Percentiles rank a stretch among this genome's conserved stretches.
Evolutionary conservation across 2,797 vertebrate species (phyloP).

Genomic region (Periparus ater): DNA sequence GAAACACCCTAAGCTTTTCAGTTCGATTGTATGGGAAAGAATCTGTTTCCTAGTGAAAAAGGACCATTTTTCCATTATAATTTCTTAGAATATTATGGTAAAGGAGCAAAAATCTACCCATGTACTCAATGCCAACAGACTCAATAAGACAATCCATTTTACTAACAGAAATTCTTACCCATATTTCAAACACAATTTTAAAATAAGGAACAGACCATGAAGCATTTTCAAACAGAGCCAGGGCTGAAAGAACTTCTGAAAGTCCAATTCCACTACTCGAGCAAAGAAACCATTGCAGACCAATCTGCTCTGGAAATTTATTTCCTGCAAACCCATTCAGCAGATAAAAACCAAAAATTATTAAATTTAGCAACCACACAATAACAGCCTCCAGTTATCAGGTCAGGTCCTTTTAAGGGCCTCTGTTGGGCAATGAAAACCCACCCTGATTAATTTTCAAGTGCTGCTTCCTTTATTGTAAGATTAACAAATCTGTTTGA

Average conservation of each 20-base stretch:
- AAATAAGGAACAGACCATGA: background rate
- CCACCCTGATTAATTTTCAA: conserved; percentile 58
- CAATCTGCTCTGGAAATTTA: background rate
- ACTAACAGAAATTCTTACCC: background rate
- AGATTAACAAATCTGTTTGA: conserved; percentile 53
- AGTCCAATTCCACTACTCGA: background rate
- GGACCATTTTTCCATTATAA: background rate
- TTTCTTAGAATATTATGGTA: background rate
- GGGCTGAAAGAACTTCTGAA: background rate
- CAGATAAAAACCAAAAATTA: background rate
- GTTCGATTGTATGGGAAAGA: background rate
- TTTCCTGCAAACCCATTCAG: background rate
- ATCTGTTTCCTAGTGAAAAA: background rate
- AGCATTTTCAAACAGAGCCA: background rate
- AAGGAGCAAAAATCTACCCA: background rate
- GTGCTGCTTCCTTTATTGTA: conserved; percentile 26
- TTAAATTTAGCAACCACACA: background rate
- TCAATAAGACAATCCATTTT: background rate
- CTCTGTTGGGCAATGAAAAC: background rate
- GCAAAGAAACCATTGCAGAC: background rate
- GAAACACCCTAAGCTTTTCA: background rate
- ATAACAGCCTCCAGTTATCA: background rate
- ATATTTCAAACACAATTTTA: background rate
- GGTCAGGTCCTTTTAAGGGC: background rate
- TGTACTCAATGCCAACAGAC: background rate